phyloP scores from a whole-genome alignment of 2,113 vertebrate species.

The Paraplagusia blochii region DNA sequence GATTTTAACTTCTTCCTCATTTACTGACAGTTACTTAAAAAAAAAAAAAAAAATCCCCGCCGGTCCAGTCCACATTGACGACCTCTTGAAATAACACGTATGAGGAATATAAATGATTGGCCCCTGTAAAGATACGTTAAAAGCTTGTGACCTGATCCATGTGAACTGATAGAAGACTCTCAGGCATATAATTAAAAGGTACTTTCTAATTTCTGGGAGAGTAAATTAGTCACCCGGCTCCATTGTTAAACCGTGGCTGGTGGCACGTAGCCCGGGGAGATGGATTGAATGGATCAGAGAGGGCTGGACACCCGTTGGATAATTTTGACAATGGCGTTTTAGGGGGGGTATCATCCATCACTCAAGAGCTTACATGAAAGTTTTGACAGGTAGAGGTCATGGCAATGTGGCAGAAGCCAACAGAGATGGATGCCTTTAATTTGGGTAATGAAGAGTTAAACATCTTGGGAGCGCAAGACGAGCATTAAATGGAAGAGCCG shows the following conservation, averaged over 20 bases:
- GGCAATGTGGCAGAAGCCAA: slow-evolving; percentile 72
- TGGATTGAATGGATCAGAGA: slow-evolving; percentile 70
- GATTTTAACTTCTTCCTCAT: slow-evolving; percentile 25
- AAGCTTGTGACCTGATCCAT: slow-evolving; percentile 60
- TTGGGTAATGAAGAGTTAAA: slow-evolving; percentile 83
- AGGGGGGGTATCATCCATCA: slow-evolving; percentile 76
- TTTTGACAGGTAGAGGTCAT: slow-evolving; percentile 82
- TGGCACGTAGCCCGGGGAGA: slow-evolving; percentile 73
- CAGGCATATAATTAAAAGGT: slow-evolving; percentile 77
- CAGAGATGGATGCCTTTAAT: slow-evolving; percentile 80
- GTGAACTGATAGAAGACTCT: slow-evolving; percentile 66
- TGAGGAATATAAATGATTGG: slow-evolving; percentile 62
- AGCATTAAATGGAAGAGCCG: slow-evolving; percentile 71
- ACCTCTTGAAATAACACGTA: slow-evolving; percentile 51
- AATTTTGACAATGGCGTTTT: slow-evolving; percentile 70
- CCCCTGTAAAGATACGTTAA: slow-evolving; percentile 60
- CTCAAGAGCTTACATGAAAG: slow-evolving; percentile 71
- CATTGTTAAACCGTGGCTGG: slow-evolving; percentile 66
- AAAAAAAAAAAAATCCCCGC: slow-evolving; percentile 47
- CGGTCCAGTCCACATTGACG: slow-evolving; percentile 29
- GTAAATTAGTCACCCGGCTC: slow-evolving; percentile 67
- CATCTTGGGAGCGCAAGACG: slow-evolving; percentile 73
- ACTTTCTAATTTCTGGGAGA: slow-evolving; percentile 74
- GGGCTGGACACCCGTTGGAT: slow-evolving; percentile 74
- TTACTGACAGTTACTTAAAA: slow-evolving; percentile 33